phyloP scores from a whole-genome alignment of 2,113 vertebrate genomes.

The Verasper variegatus region DNA sequence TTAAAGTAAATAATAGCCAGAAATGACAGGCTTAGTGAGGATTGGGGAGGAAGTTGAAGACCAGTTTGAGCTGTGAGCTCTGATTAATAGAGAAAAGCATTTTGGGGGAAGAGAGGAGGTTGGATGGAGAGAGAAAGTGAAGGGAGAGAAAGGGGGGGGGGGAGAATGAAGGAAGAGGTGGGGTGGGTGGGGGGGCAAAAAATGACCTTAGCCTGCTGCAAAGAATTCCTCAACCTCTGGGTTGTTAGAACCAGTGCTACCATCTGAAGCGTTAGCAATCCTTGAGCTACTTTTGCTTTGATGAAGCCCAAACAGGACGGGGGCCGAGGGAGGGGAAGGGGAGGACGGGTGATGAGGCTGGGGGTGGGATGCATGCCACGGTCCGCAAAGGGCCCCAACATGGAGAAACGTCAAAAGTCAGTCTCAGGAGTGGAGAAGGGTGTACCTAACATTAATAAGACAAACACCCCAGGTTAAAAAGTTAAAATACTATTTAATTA shows the following conservation, averaged over 20 bases:
- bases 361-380: conserved; percentile 71
- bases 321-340: conserved; percentile 16
- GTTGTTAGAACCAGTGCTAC: conserved; percentile 96
- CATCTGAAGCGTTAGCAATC: conserved; percentile 96
- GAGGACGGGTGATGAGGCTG: conserved; percentile 74
- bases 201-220: conserved; percentile 95
- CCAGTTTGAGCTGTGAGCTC: conserved; percentile 98
- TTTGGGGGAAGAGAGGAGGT: conserved; percentile 86
- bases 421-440: conserved; percentile 70
- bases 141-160: conserved; percentile 76
- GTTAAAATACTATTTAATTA: background rate
- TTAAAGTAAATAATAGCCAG: conserved; percentile 99
- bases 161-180: conserved; percentile 54
- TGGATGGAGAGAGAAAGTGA: conserved; percentile 82
- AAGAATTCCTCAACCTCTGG: conserved; percentile 96
- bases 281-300: conserved; percentile 96
- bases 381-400: conserved; percentile 87
- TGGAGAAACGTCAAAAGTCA: conserved; percentile 89
- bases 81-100: conserved; percentile 99
- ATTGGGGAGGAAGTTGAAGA: conserved; percentile 99
- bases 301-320: conserved; percentile 88
- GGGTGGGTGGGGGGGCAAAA: conserved; percentile 11
- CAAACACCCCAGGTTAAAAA: conserved; percentile 12
- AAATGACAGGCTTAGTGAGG: conserved; percentile 99
- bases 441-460: conserved; percentile 83